A percentile compares a stretch with the other conserved stretches of the same genome.
phyloP scores from a whole-genome alignment of 2,888 invertebrate genomes.

The Opisthograptis luteolata region DNA sequence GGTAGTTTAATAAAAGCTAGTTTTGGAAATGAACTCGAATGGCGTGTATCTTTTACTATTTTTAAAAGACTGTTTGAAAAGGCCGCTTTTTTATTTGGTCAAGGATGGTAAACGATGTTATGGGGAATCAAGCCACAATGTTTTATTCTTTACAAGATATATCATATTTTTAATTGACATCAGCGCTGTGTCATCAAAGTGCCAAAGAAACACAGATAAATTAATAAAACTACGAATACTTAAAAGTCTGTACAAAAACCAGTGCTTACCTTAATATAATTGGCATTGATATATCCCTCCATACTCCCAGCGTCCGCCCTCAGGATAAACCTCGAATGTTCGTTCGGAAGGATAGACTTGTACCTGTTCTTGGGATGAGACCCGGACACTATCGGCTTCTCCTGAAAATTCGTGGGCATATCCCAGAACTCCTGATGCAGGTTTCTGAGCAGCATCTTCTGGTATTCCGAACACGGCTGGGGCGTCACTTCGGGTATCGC shows the following conservation, averaged over 20 bases:
- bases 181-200: too few species aligned
- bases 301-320: slow-evolving; percentile 74
- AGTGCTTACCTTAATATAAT: slow-evolving; percentile 91
- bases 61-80: too few species aligned
- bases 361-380: slow-evolving; percentile 96
- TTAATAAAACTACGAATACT: too few species aligned
- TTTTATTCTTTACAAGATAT: too few species aligned
- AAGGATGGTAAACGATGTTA: too few species aligned
- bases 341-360: slow-evolving; percentile 94
- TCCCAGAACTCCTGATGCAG: slow-evolving; percentile 96
- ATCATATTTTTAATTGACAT: too few species aligned
- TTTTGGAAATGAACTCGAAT: too few species aligned
- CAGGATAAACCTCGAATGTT: slow-evolving; percentile 92
- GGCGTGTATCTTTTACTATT: too few species aligned
- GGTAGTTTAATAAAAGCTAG: too few species aligned
- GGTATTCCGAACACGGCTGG: slow-evolving; percentile 84
- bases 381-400: slow-evolving; percentile 94
- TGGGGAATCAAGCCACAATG: too few species aligned
- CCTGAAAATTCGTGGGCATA: slow-evolving; percentile 95
- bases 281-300: slow-evolving; percentile 96
- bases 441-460: slow-evolving; percentile 86
- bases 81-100: too few species aligned
- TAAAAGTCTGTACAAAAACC: neutral
- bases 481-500: slow-evolving; percentile 63
- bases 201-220: too few species aligned